Percentiles rank a stretch among this genome's conserved stretches.
These are phyloP conservation scores for Chromoteleia sp. DNA, from an alignment of 2,888 invertebrate species.

Conservation along the genomic window DNA sequence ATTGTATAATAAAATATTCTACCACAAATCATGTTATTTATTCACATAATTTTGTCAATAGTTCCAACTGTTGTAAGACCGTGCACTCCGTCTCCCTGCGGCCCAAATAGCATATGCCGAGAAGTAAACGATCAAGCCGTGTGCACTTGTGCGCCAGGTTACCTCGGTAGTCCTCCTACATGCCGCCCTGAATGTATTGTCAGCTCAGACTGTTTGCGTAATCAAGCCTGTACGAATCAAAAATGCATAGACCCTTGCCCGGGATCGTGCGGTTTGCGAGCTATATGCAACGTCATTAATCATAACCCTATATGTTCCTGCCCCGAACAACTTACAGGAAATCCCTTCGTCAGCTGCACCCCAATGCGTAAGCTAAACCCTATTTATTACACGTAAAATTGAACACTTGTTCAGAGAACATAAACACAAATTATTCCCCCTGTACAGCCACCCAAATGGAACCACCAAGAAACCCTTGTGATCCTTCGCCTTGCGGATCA, in stretches of 20 bases:
- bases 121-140: constrained; percentile 88
- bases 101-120: constrained; percentile 88
- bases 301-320: constrained; percentile 89
- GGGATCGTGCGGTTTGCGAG: constrained; percentile 87
- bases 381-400: background rate
- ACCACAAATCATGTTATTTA: background rate
- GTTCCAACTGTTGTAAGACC: constrained; percentile 82
- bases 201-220: constrained; percentile 88
- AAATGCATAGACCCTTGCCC: constrained; percentile 88
- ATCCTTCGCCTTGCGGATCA: constrained; percentile 84
- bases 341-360: constrained; percentile 85
- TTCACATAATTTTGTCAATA: constrained; percentile 22
- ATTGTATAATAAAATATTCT: background rate
- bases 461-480: constrained; percentile 76
- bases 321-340: constrained; percentile 87
- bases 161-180: constrained; percentile 88
- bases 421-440: background rate
- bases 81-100: constrained; percentile 89
- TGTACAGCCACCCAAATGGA: constrained; percentile 55
- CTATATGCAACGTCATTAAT: constrained; percentile 87
- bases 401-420: no score
- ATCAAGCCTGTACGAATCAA: constrained; percentile 89
- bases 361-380: constrained; percentile 67
- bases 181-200: constrained; percentile 89
- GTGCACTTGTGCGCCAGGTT: constrained; percentile 88